These are phyloP conservation scores for Prunella fulvescens DNA, from an alignment of 2,113 vertebrate genomes.

Conservation along the genomic window DNA sequence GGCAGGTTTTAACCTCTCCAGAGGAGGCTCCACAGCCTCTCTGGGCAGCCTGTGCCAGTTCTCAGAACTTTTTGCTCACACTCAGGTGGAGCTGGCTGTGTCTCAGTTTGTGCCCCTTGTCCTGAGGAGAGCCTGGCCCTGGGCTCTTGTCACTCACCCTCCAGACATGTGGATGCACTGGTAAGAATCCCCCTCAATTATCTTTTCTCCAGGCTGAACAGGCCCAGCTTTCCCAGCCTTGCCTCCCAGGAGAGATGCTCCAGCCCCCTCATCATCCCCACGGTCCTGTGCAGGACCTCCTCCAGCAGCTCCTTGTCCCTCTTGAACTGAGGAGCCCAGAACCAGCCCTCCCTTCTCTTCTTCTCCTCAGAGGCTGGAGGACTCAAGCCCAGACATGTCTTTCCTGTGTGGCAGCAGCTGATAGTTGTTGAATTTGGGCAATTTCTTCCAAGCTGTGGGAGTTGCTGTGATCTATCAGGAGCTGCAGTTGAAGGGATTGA, in stretches of 20 bases:
- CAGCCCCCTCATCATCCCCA: not conserved
- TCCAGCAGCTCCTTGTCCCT: not conserved
- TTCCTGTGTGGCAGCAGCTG: not conserved
- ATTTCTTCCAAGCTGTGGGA: not conserved
- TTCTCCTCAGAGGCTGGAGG: not conserved
- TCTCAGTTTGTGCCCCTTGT: no score
- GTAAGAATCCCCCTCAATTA: no score
- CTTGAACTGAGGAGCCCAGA: not conserved
- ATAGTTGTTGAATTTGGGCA: not conserved
- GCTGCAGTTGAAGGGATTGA: not conserved
- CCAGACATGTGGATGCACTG: rapidly evolving
- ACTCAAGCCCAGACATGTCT: not conserved
- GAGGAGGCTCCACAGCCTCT: not conserved
- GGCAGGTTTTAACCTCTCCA: not conserved
- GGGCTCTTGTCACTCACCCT: not conserved
- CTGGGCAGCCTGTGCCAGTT: not conserved
- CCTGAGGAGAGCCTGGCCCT: no score
- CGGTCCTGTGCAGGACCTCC: rapidly evolving
- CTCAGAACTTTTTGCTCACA: rapidly evolving
- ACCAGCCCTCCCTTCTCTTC: not conserved
- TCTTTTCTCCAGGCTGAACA: not conserved
- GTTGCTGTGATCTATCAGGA: not conserved
- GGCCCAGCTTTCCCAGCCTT: not conserved
- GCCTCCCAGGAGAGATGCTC: not conserved
- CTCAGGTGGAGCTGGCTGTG: not conserved